Evolutionary conservation across 2,888 invertebrate genomes (phyloP), one percentile per base, ranked within the genome.

Genomic region (Amiota mariae): DNA sequence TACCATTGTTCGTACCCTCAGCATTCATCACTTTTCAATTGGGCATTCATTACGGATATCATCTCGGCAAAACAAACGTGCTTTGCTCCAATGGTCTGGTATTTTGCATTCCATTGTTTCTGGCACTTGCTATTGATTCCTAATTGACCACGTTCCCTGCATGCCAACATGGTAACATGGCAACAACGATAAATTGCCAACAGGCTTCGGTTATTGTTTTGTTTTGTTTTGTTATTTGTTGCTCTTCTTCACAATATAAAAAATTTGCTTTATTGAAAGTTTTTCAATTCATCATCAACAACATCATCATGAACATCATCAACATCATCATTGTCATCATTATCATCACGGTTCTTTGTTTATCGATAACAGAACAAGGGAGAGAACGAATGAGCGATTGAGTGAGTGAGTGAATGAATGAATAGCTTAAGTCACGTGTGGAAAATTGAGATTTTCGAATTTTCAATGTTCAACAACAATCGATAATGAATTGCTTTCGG

Each of bases 401-500:
- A 36, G 36, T 36, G 36, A 36, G 8, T 36, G 36, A 36, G 8
- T 36, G 36, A 36, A 36, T 36, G 36, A 2, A 36, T 36, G 36
- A 36, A 6, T 36, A 6, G 36, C 36, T 36, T 36, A 36, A 36
- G 36, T 36, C 36, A 36, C 36, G 36, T 36, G 36, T 36, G 36
- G 36, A 36, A 36, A 36, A 36, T 36, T 36, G 36, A 75, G 78
- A 76, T 75, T 75, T 75, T 61, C 78, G 75, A 74, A n/a, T 76
- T 74, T 59, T 68, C 49, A 74, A 63, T 75, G 75, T 76, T 64
- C 75, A 71, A 67, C 75, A 78, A 68, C 78, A 82, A 85, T 82
- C 82, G 84, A 85, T 82, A 81, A 76, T 77, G 76, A 78, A 80
- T 80, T 77, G 79, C 71, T 71, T 63, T 20, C 63, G 63, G 36